Evolutionary conservation across 2,888 invertebrate genomes (phyloP).

Genomic region (Stomorhina lunata): DNA sequence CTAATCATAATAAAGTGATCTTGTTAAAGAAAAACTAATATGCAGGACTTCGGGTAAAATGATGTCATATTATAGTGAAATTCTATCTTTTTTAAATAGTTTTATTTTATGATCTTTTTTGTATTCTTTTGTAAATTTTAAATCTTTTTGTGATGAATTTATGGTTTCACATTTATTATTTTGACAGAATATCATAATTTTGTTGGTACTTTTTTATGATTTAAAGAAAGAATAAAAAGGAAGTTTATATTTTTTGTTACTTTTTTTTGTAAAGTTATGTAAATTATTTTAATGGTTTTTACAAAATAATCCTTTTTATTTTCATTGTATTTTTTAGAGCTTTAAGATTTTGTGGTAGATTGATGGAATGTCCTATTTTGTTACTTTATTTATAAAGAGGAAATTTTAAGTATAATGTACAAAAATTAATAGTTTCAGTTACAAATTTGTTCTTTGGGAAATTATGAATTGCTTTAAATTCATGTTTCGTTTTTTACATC

Average conservation of each 20-base stretch:
- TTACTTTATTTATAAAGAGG: too few relatives aligned
- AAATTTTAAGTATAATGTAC: too few relatives aligned
- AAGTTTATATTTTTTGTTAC: not conserved
- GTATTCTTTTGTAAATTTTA: constrained; percentile 25
- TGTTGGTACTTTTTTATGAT: constrained; percentile 6
- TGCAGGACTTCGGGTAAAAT: not conserved
- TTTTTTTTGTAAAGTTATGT: constrained; percentile 2
- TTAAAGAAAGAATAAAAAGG: not conserved
- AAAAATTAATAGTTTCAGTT: too few relatives aligned
- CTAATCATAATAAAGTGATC: constrained; percentile 65
- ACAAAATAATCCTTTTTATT: constrained; percentile 32
- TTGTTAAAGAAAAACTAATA: constrained; percentile 51
- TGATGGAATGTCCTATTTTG: not conserved
- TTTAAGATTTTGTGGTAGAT: not conserved
- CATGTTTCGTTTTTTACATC: too few relatives aligned
- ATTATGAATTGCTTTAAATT: too few relatives aligned
- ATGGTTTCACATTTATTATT: constrained; percentile 63
- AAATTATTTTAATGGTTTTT: constrained; percentile 25
- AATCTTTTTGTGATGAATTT: constrained; percentile 18
- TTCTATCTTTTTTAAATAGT: constrained; percentile 13
- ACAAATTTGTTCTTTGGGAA: too few relatives aligned
- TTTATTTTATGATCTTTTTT: constrained; percentile 26
- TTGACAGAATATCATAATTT: constrained; percentile 63
- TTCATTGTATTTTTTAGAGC: not conserved
- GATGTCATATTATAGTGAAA: constrained; percentile 42